A percentile compares a stretch with the other conserved stretches of the same genome.
Conservation (phyloP, 2,888 invertebrate species). For the Caenorhabditis afra region DNA sequence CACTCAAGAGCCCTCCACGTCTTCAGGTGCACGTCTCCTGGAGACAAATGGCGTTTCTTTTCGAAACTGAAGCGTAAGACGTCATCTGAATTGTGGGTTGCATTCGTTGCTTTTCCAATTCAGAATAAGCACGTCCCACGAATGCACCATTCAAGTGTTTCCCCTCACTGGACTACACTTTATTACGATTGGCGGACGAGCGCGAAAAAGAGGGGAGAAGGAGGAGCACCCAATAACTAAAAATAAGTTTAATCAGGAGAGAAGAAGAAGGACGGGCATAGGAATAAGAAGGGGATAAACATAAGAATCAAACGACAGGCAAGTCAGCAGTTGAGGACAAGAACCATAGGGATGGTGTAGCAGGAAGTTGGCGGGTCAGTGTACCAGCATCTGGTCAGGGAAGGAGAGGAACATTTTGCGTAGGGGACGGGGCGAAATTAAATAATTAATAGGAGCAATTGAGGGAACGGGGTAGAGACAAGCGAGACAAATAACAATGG, state of each 20-base stretch:
- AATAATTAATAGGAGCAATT: constrained; percentile 15
- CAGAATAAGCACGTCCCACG: not conserved
- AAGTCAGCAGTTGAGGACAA: constrained; percentile 2
- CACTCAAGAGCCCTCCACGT: constrained; percentile 19
- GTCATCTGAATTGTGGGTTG: constrained; percentile 9
- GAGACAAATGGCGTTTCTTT: constrained; percentile 9
- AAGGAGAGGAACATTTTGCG: constrained; percentile 24
- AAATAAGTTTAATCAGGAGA: not conserved
- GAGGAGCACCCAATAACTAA: constrained; percentile 15
- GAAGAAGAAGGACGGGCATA: constrained; percentile 9
- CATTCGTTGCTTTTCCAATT: no score
- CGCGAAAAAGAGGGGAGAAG: not conserved
- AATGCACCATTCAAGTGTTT: constrained; percentile 32
- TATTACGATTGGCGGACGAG: constrained; percentile 13
- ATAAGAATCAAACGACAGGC: constrained; percentile 1
- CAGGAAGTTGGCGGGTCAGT: not conserved
- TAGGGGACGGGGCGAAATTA: not conserved
- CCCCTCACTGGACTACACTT: constrained; percentile 10
- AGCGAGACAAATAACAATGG: constrained; percentile 3
- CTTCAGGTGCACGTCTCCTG: constrained; percentile 46
- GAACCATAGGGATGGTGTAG: not conserved
- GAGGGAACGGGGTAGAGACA: constrained; percentile 2
- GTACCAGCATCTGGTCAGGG: constrained; percentile 32
- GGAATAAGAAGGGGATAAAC: no score
- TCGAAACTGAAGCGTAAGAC: not conserved